Conservation (phyloP, 2,797 vertebrate species). For the Tenualosa thibaudeaui region DNA sequence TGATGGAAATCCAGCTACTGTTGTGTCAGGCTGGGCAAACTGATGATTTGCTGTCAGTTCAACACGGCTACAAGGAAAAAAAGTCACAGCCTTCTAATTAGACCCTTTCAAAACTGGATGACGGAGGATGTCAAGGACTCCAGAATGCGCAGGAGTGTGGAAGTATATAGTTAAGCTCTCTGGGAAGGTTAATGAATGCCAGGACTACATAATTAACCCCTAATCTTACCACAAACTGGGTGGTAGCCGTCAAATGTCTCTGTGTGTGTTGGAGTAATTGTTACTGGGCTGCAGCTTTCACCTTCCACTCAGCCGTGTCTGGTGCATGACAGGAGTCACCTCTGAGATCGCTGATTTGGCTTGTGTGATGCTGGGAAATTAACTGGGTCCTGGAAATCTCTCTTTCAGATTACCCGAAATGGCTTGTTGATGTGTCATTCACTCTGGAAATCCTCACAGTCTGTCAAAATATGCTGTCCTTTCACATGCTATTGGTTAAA, state of each 20-base stretch:
- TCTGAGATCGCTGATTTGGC: background rate
- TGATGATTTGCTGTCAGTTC: background rate
- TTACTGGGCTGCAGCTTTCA: background rate
- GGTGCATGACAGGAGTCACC: background rate
- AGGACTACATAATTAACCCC: conserved; percentile 53
- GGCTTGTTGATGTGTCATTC: background rate
- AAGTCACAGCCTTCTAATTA: background rate
- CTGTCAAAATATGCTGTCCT: background rate
- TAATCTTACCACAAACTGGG: conserved; percentile 32
- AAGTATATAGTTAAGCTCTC: conserved; percentile 23
- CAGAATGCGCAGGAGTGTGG: background rate
- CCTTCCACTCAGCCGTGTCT: background rate
- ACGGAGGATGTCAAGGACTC: background rate
- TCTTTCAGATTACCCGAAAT: background rate
- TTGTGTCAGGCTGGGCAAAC: background rate
- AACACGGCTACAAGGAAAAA: background rate
- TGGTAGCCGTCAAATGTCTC: background rate
- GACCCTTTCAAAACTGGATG: background rate
- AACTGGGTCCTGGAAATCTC: background rate
- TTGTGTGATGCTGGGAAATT: background rate
- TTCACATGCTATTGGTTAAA: background rate
- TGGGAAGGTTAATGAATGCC: conserved; percentile 37
- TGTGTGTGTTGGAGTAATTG: conserved; percentile 6
- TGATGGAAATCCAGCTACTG: background rate
- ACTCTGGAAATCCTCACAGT: background rate